Conservation (phyloP, 2,888 invertebrate genomes). For the Ophion ellenae region DNA sequence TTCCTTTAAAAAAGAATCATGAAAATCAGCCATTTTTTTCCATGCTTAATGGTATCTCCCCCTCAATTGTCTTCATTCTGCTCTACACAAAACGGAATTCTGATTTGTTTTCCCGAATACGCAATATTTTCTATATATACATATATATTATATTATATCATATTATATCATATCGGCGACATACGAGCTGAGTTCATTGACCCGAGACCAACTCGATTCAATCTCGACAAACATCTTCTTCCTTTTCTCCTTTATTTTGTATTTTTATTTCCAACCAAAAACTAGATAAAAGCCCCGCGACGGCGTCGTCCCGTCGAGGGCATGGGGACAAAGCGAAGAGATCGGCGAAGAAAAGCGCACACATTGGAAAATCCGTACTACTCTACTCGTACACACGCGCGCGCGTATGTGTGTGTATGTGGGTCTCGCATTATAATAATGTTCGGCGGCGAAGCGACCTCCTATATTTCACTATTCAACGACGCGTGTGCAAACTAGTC, state of each 20-base stretch:
- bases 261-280: background rate
- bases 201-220: background rate
- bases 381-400: too few species aligned
- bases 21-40: too few species aligned
- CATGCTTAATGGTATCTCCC: too few species aligned
- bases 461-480: conserved; percentile 15
- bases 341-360: background rate
- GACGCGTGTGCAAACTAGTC: conserved; percentile 35
- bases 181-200: background rate
- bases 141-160: too few species aligned
- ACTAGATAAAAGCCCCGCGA: background rate
- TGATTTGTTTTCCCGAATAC: too few species aligned
- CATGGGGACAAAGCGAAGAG: background rate
- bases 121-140: too few species aligned
- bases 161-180: background rate
- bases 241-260: background rate
- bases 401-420: background rate
- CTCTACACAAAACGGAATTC: too few species aligned
- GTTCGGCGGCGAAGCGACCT: conserved; percentile 1
- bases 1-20: too few species aligned
- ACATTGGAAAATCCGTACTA: background rate
- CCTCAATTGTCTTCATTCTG: too few species aligned
- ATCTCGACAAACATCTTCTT: background rate
- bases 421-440: background rate
- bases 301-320: background rate